Conservation (phyloP, 1,140 invertebrate species). For the Drosophila malerkotliana region DNA sequence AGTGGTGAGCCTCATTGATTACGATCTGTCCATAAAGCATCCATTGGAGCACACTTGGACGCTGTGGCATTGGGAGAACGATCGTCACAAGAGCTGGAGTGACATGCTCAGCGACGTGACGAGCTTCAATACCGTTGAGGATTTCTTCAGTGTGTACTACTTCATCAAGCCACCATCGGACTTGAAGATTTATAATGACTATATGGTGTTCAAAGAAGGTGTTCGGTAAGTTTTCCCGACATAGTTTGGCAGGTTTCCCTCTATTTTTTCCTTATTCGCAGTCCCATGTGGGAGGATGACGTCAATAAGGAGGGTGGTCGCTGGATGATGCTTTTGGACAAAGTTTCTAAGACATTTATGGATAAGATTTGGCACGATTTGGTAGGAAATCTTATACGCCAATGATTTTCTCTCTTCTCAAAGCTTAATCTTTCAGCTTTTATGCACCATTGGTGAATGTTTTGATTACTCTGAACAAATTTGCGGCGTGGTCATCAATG, state of each 20-base stretch:
- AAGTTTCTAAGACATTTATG: constrained; percentile 93
- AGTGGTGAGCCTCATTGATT: constrained; percentile 54
- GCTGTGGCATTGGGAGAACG: constrained; percentile 98
- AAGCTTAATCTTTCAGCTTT: constrained; percentile 84
- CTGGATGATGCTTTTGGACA: constrained; percentile 96
- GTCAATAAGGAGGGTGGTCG: constrained; percentile 94
- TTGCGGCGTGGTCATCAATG: constrained; percentile 97
- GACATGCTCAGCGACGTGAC: constrained; percentile 97
- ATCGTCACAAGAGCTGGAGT: constrained; percentile 95
- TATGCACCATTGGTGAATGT: constrained; percentile 98
- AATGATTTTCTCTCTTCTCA: background rate
- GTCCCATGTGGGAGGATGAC: constrained; percentile 99
- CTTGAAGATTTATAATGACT: constrained; percentile 95
- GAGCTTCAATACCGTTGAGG: constrained; percentile 98
- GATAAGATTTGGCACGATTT: constrained; percentile 98
- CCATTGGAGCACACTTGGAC: constrained; percentile 98
- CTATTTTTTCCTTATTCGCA: constrained; percentile 4
- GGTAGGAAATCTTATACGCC: constrained; percentile 84
- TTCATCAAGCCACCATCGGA: constrained; percentile 98
- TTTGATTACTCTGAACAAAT: constrained; percentile 96
- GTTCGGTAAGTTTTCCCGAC: constrained; percentile 86
- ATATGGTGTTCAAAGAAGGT: constrained; percentile 98
- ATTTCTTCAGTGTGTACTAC: constrained; percentile 99
- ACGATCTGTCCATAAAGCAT: constrained; percentile 91
- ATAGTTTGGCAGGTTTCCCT: background rate